These are phyloP conservation scores for Venustaconcha ellipsiformis DNA, from an alignment of 1,140 invertebrate genomes.

Conservation along the genomic window DNA sequence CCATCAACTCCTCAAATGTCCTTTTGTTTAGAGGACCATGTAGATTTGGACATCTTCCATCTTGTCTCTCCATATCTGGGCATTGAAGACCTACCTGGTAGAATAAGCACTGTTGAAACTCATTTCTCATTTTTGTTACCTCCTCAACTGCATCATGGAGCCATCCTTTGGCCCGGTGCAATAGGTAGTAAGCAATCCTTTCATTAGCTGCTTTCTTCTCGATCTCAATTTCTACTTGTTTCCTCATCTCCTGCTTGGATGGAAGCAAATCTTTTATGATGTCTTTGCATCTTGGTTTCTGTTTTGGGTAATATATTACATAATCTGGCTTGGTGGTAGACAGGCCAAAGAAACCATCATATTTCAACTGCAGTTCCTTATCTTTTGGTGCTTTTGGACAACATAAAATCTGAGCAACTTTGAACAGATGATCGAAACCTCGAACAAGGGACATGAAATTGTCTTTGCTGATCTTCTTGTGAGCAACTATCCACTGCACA, in stretches of 20 bases:
- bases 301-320: slow-evolving; percentile 33
- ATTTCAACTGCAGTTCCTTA: slow-evolving; percentile 23
- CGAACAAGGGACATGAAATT: slow-evolving; percentile 26
- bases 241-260: slow-evolving; percentile 20
- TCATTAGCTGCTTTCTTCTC: slow-evolving; percentile 3
- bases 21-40: too few species aligned
- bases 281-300: slow-evolving; percentile 36
- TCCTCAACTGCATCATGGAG: slow-evolving; percentile 7
- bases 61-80: neutral
- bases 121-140: slow-evolving; percentile 18
- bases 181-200: slow-evolving; percentile 26
- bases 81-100: slow-evolving; percentile 17
- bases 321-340: slow-evolving; percentile 8
- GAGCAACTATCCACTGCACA: slow-evolving; percentile 33
- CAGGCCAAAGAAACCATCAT: slow-evolving; percentile 46
- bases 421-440: slow-evolving; percentile 31
- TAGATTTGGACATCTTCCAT: too few species aligned
- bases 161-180: slow-evolving; percentile 30
- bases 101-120: slow-evolving; percentile 25
- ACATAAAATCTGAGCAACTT: slow-evolving; percentile 30
- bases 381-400: slow-evolving; percentile 17
- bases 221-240: slow-evolving; percentile 16
- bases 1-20: too few species aligned
- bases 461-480: slow-evolving; percentile 1
- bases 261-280: slow-evolving; percentile 20